Evolutionary conservation across 2,797 vertebrate genomes (phyloP).

Genomic region (Sandelia bainsii): DNA sequence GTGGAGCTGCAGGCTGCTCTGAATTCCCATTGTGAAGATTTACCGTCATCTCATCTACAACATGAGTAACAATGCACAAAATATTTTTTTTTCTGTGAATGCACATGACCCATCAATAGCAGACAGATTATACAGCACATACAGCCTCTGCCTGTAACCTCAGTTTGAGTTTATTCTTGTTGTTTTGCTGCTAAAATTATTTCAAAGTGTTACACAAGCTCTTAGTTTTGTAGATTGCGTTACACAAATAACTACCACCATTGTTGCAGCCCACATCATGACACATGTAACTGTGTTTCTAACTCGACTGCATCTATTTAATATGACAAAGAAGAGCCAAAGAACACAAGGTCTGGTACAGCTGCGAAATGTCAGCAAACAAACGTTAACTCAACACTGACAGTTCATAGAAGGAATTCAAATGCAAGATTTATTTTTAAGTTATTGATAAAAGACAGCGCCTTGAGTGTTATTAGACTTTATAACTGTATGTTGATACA

Average conservation of each 20-base stretch:
- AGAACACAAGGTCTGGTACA: constrained; percentile 31
- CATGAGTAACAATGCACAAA: constrained; percentile 20
- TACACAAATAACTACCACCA: constrained; percentile 45
- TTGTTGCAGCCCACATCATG: constrained; percentile 3
- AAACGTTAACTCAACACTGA: constrained; percentile 33
- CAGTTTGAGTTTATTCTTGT: constrained; percentile 58
- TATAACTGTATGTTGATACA: background rate
- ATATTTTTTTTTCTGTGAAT: background rate
- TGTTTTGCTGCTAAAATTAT: constrained; percentile 31
- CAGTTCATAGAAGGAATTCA: constrained; percentile 9
- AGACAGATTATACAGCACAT: constrained; percentile 37
- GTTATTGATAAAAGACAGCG: background rate
- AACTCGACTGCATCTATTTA: background rate
- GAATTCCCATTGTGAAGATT: constrained; percentile 12
- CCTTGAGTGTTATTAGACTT: constrained; percentile 3
- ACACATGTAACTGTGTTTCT: constrained; percentile 24
- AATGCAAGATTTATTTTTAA: background rate
- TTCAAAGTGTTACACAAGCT: constrained; percentile 53
- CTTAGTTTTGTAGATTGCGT: background rate
- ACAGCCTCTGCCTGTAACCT: constrained; percentile 13
- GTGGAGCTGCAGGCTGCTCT: constrained; percentile 1
- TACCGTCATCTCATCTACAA: constrained; percentile 15
- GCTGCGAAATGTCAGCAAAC: constrained; percentile 52
- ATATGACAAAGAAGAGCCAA: background rate
- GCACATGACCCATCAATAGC: constrained; percentile 5